Base-by-base conservation (phyloP, 2,888 invertebrate genomes). In the Calliphora vomitoria region DNA sequence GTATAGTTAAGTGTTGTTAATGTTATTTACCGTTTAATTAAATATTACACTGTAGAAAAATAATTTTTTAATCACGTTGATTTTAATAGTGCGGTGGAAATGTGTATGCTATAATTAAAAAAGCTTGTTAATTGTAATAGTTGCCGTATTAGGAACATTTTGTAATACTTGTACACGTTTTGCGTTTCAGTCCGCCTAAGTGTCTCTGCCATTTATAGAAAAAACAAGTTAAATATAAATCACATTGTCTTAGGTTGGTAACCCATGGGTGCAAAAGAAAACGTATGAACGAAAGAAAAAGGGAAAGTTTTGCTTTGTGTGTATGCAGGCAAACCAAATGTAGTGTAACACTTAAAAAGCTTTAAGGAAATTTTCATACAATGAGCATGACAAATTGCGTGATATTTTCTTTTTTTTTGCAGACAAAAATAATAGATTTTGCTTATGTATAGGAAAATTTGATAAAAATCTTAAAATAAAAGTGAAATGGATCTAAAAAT, bases 11-110 rank as follows among this genome's bases (percentile, higher is more conserved):
- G n/a, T 53, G n/a, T 58, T 13, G 15, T 58, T 60, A 25, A 58
- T 25, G 8, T 11, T 4, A 47, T 20, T 8, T 20, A 38, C 18
- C 13, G 15, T 8, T 25, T 31, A 47, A 58, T 58, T 58, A 58
- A 25, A 11, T 5, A 18, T 62, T 35, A 13, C 18, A 35, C 18
- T 50, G 11, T n/a, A 58, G 8, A 31, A 18, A 25, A 44, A 18
- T 72, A 69, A 69, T 47, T 69, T n/a, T 69, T 69, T 47, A 79
- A 69, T 35, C 31, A 60, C 47, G 11, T 60, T 79, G 13, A 35
- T 35, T 78, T 53, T 68, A 38, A 44, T 20, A 79, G 18, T 18
- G n/a, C 4, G 6, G 8, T 13, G 15, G 13, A 60, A 69, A 47
- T 44, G 47, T 58, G 11, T 25, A 58, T 18, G 31, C 41, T 41